Conservation (phyloP, 1,140 invertebrate genomes). For the Pseudachorutes palmiensis region DNA sequence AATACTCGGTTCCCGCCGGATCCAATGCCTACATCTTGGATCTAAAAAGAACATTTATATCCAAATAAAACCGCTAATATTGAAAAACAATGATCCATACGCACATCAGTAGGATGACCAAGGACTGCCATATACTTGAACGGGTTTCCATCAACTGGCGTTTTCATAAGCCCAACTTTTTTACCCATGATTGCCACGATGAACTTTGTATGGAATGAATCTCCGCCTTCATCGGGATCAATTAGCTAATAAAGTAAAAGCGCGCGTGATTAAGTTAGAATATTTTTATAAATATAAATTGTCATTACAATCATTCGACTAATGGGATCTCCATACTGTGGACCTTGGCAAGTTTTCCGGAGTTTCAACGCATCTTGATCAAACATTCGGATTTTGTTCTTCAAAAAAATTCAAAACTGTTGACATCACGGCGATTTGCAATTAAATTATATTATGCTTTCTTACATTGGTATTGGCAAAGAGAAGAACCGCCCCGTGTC, state of each 20-base stretch:
- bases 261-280: too few relatives aligned
- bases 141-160: slow-evolving; percentile 56
- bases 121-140: slow-evolving; percentile 57
- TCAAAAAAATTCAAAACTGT: slow-evolving; percentile 3
- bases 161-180: slow-evolving; percentile 31
- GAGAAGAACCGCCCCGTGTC: slow-evolving; percentile 39
- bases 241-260: too few relatives aligned
- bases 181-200: slow-evolving; percentile 18
- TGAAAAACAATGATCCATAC: slow-evolving; percentile 42
- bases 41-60: slow-evolving; percentile 36
- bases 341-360: slow-evolving; percentile 55
- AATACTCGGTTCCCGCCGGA: slow-evolving; percentile 49
- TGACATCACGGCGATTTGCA: not conserved
- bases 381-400: slow-evolving; percentile 34
- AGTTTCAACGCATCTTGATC: slow-evolving; percentile 42
- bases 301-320: slow-evolving; percentile 48
- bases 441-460: slow-evolving; percentile 5
- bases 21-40: slow-evolving; percentile 42
- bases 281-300: too few relatives aligned
- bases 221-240: not conserved
- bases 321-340: slow-evolving; percentile 54
- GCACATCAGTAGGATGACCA: slow-evolving; percentile 51
- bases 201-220: slow-evolving; percentile 15
- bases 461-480: slow-evolving; percentile 48
- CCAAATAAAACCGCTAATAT: not conserved